Base-by-base conservation (phyloP, 1,140 invertebrate species). In the Drosophila sp. region DNA sequence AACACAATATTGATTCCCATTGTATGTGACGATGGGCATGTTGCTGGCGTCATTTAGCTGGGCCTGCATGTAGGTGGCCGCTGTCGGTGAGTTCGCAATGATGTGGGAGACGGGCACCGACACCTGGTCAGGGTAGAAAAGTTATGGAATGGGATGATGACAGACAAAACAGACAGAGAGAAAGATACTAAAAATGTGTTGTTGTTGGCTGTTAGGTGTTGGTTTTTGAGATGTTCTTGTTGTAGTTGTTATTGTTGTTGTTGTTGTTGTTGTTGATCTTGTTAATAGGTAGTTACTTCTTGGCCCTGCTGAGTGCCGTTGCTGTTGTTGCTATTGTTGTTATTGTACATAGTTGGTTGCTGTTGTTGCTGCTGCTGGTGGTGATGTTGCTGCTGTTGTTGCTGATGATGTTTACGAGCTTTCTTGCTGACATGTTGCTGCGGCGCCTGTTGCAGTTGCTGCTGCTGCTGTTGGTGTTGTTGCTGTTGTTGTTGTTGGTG, bases 1-100 rank as follows among this genome's bases (percentile, higher is more conserved):
- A 60, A 91, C 90, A 65, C 90, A 91, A 80, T 91, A 91, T 69
- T 91, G 90, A 76, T 90, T 91, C 29, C 90, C 90, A 40, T 91
- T 91, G 68, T 91, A 91, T 60, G 90, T 91, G 74, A 91, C 90
- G 61, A 91, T 91, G 54, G 90, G 90, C 80, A 91, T 77, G 57
- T 60, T 73, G 74, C 67, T 58, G 68, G 61, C 54, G 57, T 58
- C 61, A 62, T 66, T 92, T 33, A 92, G 72, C 54, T 91, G 90
- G 3, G 90, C 90, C 75, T 91, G 90, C 75, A 91, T 82, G 60
- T 91, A 90, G 58, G 82, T 90, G 61, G 92, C 90, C 62, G 91
- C 89, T 47, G 91, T 91, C 35, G 91, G 90, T 44, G 91, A 91
- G 58, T 91, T 91, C 65, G 90, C 90, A 75, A 91, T 91, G 72